Base-by-base conservation (phyloP, 2,113 vertebrate genomes). In the Osmerus eperlanus region DNA sequence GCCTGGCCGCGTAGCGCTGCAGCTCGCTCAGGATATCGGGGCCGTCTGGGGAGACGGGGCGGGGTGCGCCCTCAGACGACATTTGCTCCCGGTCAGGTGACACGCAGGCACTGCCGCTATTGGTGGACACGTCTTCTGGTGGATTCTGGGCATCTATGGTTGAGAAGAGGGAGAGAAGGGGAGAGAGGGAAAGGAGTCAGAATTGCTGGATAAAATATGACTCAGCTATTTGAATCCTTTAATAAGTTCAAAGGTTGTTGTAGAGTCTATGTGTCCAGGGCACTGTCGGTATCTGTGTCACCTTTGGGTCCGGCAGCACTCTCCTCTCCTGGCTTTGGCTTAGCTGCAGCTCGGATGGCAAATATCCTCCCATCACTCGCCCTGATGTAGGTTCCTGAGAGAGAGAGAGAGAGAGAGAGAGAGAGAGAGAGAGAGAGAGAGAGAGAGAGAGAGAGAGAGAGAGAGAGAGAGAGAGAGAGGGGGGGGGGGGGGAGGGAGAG, bases 351-450 rank as follows among this genome's bases (percentile, higher is more conserved):
- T 80, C 96, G 93, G 83, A 99, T 95, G 72, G 97, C 97, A 89
- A 97, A 99, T 85, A 99, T 99, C 63, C 96, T 91, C 29, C 97
- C 97, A 15, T 99, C 96, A 0, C 95, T 94, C 16, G 96, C 95
- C 61, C 97, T 93, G 90, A 99, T 99, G 53, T 99, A 99, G 0
- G 96, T 97, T 85, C 97, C 97, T 99, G 69, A 23, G 78, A 70
- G 61, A 13, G 28, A 73, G 28, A 23, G 8, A 6, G 0, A 6
- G 36, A 6, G 36, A 9, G 36, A 6, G 36, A 75, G 41, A 81
- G 36, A 41, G 36, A 41, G 21, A 23, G 21, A 23, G n/a, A n/a
- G n/a, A n/a, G n/a, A n/a, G n/a, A n/a, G n/a, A n/a, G n/a, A n/a
- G n/a, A n/a, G n/a, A n/a, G n/a, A n/a, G n/a, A n/a, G n/a, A n/a